Evolutionary conservation across 2,113 vertebrate genomes (phyloP), one percentile per base, ranked within the genome.

Genomic region (Tachuris rubrigastra): DNA sequence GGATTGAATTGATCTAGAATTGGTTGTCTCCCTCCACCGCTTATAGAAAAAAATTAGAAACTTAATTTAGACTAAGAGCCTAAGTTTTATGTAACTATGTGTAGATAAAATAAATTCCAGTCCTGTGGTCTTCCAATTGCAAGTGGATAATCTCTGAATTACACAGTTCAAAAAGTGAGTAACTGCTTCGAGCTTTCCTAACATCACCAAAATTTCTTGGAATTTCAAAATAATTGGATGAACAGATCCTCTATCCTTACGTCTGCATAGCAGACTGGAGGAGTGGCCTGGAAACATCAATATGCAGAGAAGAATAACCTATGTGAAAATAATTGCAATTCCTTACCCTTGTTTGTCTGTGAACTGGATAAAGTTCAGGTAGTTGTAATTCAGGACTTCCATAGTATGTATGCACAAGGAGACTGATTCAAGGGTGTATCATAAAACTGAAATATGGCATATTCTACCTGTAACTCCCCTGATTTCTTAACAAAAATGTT

Each of bases 11-110:
- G 73, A 69, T 73, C 46, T 92, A 68, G 65, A 86, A 83, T 52
- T 30, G 27, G 12, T 76, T 56, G 14, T 73, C 20, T 87, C n/a
- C 93, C 66, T 87, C n/a, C n/a, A 46, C 69, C 56, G 31, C 15
- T 95, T 79, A n/a, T 11, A 80, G n/a, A 90, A 83, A 90, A 41
- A 62, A 65, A 94, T 83, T 69, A 90, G 79, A 92, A 93, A 1
- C 6, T 8, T 74, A 71, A 50, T 56, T 92, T 84, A 69, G 42
- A 77, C 27, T 63, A 75, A 81, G 2, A 85, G 14, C 18, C n/a
- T 21, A 50, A 37, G 22, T 62, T 77, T 93, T 80, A 69, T 37
- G 12, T 46, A 30, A 7, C 10, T 88, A 69, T 92, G 62, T 8
- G 17, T 30, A 80, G 46, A 59, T 60, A 33, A 88, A 92, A 80